Base-by-base conservation (phyloP, 2,888 invertebrate species). In the Oxytorus armatus region DNA sequence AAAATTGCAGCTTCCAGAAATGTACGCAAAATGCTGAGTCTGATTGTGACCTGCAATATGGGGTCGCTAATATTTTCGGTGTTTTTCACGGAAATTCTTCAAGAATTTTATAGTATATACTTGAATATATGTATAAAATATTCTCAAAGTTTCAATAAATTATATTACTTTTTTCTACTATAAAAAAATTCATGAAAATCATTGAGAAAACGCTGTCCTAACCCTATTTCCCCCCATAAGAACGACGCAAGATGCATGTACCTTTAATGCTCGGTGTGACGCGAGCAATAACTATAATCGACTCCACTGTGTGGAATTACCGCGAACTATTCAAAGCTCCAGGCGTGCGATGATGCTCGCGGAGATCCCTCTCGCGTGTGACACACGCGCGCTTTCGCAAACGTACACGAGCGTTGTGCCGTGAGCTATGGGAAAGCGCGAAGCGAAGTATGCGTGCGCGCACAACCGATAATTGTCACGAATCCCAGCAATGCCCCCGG, bases 401-500 rank as follows among this genome's bases (percentile, higher is more conserved):
- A 18, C 44, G 0, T 16, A 18, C 47, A 14, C 47, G 0, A 5
- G 7, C 69, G 47, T 39, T 23, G 84, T 85, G 86, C n/a, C 86
- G 87, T 89, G 88, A 89, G 88, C 89, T 90, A 90, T 89, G 89
- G 89, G 88, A 86, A 86, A 84, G 86, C 82, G 39, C 25, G 65
- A 63, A 68, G 61, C 83, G 85, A 82, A 65, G 65, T 61, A 73
- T 74, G 61, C 53, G 63, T 47, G 63, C 25, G 44, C 39, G 44
- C 61, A 44, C 53, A 73, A 72, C 87, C 87, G 86, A 89, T 90
- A 90, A 90, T 90, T 90, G 89, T 89, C 89, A 86, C 87, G 85
- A 88, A 89, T 90, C 87, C 82, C 85, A 88, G 85, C 88, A 88
- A 89, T 89, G 87, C 85, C 86, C 81, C 47, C 79, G 75, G 83